Evolutionary conservation across 1,140 invertebrate genomes (phyloP).

Genomic region (Atta cephalotes): DNA sequence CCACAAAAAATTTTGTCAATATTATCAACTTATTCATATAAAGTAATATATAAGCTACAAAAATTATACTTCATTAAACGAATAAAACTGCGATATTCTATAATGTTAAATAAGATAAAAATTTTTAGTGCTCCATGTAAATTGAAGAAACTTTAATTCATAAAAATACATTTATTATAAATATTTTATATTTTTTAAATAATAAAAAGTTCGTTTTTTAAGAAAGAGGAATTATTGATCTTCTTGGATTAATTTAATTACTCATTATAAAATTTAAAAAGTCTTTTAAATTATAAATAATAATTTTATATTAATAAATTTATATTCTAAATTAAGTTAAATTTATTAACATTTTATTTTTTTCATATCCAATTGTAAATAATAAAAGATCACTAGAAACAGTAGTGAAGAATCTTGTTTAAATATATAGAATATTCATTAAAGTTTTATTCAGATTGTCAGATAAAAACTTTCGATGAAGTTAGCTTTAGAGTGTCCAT

Average conservation of each 20-base stretch:
- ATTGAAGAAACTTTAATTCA: neutral
- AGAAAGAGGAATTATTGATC: neutral
- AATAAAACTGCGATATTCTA: neutral
- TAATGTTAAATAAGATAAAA: neutral
- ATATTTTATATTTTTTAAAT: constrained; percentile 1
- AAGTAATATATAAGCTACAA: neutral
- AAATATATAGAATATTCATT: neutral
- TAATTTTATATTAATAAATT: neutral
- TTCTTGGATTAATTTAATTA: neutral
- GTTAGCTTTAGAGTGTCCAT: neutral
- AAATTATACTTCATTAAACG: neutral
- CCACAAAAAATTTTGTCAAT: neutral
- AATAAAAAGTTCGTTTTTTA: neutral
- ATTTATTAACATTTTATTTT: neutral
- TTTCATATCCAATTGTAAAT: neutral
- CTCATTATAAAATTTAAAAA: neutral
- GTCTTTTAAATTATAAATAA: neutral
- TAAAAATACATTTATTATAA: constrained; percentile 9
- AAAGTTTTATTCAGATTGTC: too few relatives aligned
- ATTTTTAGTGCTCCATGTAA: neutral
- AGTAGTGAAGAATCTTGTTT: neutral
- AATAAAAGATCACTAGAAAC: neutral
- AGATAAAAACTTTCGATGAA: neutral
- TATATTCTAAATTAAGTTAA: constrained; percentile 14
- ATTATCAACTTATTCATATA: constrained; percentile 25